Conservation (phyloP, 2,797 vertebrate genomes). For the Semaprochilodus insignis region DNA sequence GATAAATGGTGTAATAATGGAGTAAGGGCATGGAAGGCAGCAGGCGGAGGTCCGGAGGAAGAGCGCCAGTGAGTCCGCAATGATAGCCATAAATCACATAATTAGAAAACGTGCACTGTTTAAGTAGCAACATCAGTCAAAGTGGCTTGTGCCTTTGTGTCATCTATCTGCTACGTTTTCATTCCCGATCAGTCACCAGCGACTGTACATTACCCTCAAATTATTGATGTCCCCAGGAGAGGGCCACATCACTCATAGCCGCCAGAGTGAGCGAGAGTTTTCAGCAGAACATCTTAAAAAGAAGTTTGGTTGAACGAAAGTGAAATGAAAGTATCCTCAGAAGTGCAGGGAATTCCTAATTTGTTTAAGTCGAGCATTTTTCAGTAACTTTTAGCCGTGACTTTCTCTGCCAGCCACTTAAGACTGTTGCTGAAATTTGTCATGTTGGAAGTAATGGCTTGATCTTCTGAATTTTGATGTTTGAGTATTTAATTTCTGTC, state of each 20-base stretch:
- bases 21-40: constrained; percentile 48
- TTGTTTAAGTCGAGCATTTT: neutral
- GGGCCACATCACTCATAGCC: constrained; percentile 67
- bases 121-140: constrained; percentile 81
- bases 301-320: constrained; percentile 33
- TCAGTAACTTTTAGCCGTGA: neutral
- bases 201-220: constrained; percentile 69
- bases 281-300: constrained; percentile 54
- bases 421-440: neutral
- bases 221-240: constrained; percentile 75
- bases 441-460: no score
- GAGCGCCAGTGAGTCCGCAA: constrained; percentile 68
- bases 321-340: constrained; percentile 32
- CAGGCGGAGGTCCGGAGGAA: constrained; percentile 57
- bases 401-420: neutral
- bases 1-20: constrained; percentile 68
- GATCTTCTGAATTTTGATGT: neutral
- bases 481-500: constrained; percentile 10
- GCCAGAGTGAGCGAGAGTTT: constrained; percentile 56
- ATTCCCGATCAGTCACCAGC: constrained; percentile 73
- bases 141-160: constrained; percentile 69
- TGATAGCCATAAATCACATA: constrained; percentile 80
- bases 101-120: constrained; percentile 76
- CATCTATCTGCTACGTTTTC: constrained; percentile 76
- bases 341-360: constrained; percentile 21